Percentiles rank a stretch among this genome's conserved stretches.
Evolutionary conservation across 1,140 invertebrate genomes (phyloP).

Genomic region (Cylas formicarius): DNA sequence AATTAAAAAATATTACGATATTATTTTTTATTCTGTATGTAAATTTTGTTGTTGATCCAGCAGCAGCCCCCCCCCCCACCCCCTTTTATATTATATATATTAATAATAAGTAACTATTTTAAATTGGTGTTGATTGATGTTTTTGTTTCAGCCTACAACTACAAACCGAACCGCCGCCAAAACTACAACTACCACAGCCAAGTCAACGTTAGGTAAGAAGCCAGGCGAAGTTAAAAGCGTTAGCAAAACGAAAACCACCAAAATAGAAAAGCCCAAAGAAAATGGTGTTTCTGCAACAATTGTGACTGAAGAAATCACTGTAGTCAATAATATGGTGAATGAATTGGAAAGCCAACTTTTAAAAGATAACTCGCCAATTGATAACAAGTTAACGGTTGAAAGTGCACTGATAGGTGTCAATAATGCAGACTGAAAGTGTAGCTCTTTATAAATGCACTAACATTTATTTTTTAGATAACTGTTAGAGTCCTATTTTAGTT

Average conservation of each 20-base stretch:
- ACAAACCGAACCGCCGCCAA: slow-evolving; percentile 28
- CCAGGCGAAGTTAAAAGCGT: slow-evolving; percentile 23
- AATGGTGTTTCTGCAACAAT: slow-evolving; percentile 27
- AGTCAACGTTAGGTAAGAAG: slow-evolving; percentile 26
- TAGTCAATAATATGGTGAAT: slow-evolving; percentile 23
- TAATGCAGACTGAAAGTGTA: slow-evolving; percentile 25
- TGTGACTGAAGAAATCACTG: slow-evolving; percentile 31
- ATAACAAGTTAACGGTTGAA: slow-evolving; percentile 32
- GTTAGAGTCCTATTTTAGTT: slow-evolving; percentile 22
- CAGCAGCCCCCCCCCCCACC: no score
- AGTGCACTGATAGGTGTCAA: slow-evolving; percentile 12
- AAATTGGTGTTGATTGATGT: no score
- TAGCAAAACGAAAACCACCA: slow-evolving; percentile 29
- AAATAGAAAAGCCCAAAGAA: slow-evolving; percentile 33
- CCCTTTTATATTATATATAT: no score
- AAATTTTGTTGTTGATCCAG: no score
- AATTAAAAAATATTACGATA: no score
- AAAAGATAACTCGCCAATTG: slow-evolving; percentile 37
- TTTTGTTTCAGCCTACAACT: slow-evolving; percentile 16
- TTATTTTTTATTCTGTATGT: no score
- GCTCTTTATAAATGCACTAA: slow-evolving; percentile 16
- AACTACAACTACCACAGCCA: slow-evolving; percentile 25
- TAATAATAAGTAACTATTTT: no score
- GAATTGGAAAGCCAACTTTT: slow-evolving; percentile 26
- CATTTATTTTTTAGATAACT: slow-evolving; percentile 28